A percentile compares a stretch with the other conserved stretches of the same genome.
Conservation (phyloP, 1,140 invertebrate species). For the Subanguina moxae region DNA sequence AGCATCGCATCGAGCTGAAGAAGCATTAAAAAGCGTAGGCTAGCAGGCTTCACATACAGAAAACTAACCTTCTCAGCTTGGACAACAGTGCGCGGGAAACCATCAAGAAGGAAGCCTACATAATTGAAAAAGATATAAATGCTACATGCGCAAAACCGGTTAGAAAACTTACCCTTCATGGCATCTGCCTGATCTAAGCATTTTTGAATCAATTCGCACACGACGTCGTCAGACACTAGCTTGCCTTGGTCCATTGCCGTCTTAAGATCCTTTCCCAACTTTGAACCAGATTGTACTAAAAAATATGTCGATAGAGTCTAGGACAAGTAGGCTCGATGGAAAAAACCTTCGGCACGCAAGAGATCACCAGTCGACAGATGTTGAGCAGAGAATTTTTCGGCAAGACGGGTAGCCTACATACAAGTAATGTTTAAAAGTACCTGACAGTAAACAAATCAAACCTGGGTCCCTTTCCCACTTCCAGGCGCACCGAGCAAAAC, state of each 20-base stretch:
- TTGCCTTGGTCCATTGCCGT: conserved; percentile 85
- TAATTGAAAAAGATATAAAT: no score
- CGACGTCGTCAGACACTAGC: conserved; percentile 85
- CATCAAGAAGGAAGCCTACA: conserved; percentile 84
- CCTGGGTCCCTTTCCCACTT: neutral
- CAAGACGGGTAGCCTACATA: neutral
- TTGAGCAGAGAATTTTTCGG: conserved; percentile 81
- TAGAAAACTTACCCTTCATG: conserved; percentile 73
- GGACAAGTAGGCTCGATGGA: no score
- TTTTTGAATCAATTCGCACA: conserved; percentile 85
- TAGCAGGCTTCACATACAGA: neutral
- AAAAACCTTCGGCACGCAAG: conserved; percentile 53
- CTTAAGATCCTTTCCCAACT: conserved; percentile 77
- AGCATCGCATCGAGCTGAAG: conserved; percentile 81
- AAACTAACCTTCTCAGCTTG: conserved; percentile 77
- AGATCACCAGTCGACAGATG: conserved; percentile 80
- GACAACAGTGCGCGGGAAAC: conserved; percentile 85
- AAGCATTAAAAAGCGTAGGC: neutral
- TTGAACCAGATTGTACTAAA: conserved; percentile 68
- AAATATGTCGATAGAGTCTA: no score
- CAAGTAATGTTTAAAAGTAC: no score
- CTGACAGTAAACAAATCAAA: neutral
- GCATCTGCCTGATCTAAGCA: conserved; percentile 87
- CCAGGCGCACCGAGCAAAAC: neutral
- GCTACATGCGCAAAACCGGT: no score